A percentile compares a stretch with the other conserved stretches of the same genome.
Conservation (phyloP, 2,797 vertebrate genomes). For the Molothrus ater region DNA sequence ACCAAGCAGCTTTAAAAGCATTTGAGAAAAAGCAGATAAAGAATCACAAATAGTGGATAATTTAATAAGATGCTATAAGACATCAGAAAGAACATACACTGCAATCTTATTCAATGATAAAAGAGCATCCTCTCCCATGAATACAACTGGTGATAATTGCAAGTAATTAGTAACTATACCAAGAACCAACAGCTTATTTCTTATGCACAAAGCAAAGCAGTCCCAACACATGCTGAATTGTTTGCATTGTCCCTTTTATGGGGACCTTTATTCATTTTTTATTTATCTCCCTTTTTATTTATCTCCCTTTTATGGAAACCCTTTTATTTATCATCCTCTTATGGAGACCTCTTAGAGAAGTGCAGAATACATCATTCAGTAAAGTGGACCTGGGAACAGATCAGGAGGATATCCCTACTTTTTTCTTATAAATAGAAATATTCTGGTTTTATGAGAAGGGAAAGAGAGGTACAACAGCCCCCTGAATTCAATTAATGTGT, state of each 20-base stretch:
- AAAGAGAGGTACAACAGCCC: neutral
- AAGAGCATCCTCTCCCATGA: neutral
- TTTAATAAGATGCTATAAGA: neutral
- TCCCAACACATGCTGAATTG: neutral
- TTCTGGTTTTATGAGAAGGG: neutral
- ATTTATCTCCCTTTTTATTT: neutral
- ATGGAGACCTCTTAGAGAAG: neutral
- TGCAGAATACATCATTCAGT: neutral
- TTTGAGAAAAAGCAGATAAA: neutral
- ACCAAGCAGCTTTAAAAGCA: neutral
- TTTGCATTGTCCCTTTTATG: neutral
- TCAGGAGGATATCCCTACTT: neutral
- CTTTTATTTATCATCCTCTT: neutral
- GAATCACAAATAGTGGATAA: neutral
- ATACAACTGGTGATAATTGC: neutral
- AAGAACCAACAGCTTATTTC: neutral
- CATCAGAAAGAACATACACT: neutral
- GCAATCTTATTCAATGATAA: neutral
- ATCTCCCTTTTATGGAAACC: neutral
- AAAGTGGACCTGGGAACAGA: neutral
- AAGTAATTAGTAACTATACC: neutral
- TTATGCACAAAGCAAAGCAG: neutral
- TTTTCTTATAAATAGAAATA: neutral
- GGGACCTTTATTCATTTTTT: neutral
- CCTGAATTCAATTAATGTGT: neutral